A percentile compares a stretch with the other conserved stretches of the same genome.
phyloP scores from a whole-genome alignment of 2,797 vertebrate genomes.

The Oreortyx pictus region DNA sequence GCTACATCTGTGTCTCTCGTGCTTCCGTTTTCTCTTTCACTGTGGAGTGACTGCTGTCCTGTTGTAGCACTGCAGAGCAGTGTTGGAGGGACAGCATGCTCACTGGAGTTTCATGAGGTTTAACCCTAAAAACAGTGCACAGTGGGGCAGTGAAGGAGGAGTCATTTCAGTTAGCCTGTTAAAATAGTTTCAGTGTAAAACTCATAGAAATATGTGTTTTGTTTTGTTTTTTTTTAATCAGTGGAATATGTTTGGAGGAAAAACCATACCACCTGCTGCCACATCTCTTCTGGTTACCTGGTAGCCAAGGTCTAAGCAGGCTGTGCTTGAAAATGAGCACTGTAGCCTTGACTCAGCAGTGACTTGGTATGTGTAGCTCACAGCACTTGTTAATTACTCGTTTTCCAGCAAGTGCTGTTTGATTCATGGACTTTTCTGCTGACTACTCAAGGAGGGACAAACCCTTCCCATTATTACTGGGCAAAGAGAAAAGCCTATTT shows the following conservation, averaged over 20 bases:
- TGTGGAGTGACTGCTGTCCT: neutral
- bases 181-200: neutral
- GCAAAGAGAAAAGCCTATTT: neutral
- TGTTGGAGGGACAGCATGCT: neutral
- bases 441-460: neutral
- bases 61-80: neutral
- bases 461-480: neutral
- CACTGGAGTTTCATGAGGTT: accelerated
- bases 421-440: neutral
- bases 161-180: neutral
- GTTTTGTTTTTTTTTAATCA: neutral
- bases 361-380: neutral
- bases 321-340: neutral
- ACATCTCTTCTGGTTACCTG: neutral
- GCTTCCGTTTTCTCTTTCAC: neutral
- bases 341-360: neutral
- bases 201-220: neutral
- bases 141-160: neutral
- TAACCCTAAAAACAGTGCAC: neutral
- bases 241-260: neutral
- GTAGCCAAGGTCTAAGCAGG: neutral
- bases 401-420: neutral
- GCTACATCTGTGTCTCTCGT: neutral
- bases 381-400: neutral
- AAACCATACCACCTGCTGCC: neutral